Conservation (phyloP, 2,113 vertebrate genomes). For the Grammomys dolichurus region DNA sequence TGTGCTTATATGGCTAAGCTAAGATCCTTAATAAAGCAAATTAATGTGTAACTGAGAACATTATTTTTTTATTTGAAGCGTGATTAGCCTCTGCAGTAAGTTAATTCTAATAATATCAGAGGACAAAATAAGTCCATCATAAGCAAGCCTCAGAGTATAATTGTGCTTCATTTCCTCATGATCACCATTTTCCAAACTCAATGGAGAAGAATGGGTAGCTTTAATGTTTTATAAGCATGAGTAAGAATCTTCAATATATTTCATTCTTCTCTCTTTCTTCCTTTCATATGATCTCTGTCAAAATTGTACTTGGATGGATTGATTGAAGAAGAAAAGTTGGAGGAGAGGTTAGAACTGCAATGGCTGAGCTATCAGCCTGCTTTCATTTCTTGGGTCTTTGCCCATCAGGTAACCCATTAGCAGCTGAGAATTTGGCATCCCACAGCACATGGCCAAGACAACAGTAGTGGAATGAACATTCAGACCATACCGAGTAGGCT, state of each 20-base stretch:
- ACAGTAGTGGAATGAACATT: not conserved
- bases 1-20: not conserved
- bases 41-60: not conserved
- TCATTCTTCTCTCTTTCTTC: not conserved
- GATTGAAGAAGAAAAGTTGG: not conserved
- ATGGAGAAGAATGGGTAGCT: accelerated
- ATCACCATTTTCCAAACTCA: not conserved
- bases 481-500: not conserved
- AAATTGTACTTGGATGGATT: not conserved
- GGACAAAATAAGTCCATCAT: not conserved
- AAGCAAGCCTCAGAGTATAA: not conserved
- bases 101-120: not conserved
- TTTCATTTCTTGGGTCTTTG: not conserved
- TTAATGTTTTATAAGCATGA: not conserved
- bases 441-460: not conserved
- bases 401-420: not conserved
- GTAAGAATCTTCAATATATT: not conserved
- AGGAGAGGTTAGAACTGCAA: not conserved
- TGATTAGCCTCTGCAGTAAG: not conserved
- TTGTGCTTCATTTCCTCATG: not conserved
- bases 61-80: not conserved
- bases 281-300: not conserved
- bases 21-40: not conserved
- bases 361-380: too few species aligned
- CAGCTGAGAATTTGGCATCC: not conserved